A percentile compares a stretch with the other conserved stretches of the same genome.
Evolutionary conservation across 2,797 vertebrate species (phyloP).

Genomic region (Chelonia mydas): DNA sequence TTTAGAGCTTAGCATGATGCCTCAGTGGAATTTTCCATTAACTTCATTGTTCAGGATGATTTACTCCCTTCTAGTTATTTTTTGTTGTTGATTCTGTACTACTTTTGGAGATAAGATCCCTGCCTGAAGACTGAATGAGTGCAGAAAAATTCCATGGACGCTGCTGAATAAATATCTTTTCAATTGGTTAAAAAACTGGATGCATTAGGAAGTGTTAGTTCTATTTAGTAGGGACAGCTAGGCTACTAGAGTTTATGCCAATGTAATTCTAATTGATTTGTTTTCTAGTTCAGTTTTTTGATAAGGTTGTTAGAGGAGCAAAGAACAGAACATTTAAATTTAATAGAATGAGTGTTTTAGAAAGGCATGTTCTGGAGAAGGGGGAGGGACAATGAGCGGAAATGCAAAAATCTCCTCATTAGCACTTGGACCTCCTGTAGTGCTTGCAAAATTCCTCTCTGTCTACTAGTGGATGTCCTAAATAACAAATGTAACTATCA

Average conservation of each 20-base stretch:
- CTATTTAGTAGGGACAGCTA: neutral
- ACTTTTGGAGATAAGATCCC: neutral
- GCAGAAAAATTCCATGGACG: neutral
- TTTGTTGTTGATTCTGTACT: neutral
- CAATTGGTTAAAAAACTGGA: neutral
- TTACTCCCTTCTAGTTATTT: neutral
- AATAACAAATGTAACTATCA: neutral
- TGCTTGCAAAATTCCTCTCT: neutral
- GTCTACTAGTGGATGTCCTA: neutral
- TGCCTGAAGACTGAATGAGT: neutral
- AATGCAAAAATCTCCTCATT: neutral
- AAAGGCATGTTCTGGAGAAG: fast-evolving
- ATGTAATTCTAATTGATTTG: neutral
- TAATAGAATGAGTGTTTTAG: neutral
- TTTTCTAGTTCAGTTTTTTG: neutral
- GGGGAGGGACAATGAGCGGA: neutral
- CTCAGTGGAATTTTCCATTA: conserved; percentile 64
- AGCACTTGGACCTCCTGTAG: neutral
- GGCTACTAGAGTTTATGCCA: neutral
- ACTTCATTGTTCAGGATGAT: neutral
- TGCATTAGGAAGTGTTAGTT: conserved; percentile 18
- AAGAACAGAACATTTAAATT: neutral
- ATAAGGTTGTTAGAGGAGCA: neutral
- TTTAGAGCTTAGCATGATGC: neutral
- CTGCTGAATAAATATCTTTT: neutral